Evolutionary conservation across 2,113 vertebrate genomes (phyloP).

Genomic region (Lanius collurio): DNA sequence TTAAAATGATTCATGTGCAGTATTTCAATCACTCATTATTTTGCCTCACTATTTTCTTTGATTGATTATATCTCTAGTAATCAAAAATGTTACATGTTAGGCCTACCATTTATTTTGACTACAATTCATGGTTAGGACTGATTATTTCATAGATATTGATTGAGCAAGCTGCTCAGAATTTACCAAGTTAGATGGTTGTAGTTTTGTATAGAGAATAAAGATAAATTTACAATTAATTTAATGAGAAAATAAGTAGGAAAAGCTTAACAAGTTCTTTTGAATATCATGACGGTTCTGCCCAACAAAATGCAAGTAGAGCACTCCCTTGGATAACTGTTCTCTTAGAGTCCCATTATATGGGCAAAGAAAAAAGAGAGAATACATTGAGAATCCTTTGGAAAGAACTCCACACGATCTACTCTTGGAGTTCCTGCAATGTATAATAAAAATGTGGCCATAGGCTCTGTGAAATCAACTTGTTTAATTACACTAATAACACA

Average conservation of each 20-base stretch:
- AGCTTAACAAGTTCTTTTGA: not conserved
- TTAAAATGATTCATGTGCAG: not conserved
- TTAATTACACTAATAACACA: constrained; percentile 34
- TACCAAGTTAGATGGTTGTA: not conserved
- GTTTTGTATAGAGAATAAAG: not conserved
- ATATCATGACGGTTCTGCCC: not conserved
- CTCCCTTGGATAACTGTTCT: not conserved
- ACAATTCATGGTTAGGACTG: not conserved
- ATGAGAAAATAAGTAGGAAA: not conserved
- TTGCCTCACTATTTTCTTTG: not conserved
- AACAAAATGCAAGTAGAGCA: not conserved
- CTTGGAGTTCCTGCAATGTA: not conserved
- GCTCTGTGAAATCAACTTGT: constrained; percentile 24
- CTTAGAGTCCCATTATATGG: not conserved
- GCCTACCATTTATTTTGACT: not conserved
- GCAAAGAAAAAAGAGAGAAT: not conserved
- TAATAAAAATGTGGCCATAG: constrained; percentile 5
- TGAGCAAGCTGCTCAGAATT: not conserved
- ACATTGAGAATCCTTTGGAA: not conserved
- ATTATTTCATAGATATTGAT: constrained; percentile 1
- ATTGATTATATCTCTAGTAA: constrained; percentile 2
- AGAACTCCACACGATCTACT: not conserved
- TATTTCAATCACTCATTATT: constrained; percentile 9
- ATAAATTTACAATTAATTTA: not conserved
- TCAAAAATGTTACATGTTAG: not conserved